These are phyloP conservation scores for Galendromus occidentalis DNA, from an alignment of 1,140 invertebrate genomes.

Conservation along the genomic window DNA sequence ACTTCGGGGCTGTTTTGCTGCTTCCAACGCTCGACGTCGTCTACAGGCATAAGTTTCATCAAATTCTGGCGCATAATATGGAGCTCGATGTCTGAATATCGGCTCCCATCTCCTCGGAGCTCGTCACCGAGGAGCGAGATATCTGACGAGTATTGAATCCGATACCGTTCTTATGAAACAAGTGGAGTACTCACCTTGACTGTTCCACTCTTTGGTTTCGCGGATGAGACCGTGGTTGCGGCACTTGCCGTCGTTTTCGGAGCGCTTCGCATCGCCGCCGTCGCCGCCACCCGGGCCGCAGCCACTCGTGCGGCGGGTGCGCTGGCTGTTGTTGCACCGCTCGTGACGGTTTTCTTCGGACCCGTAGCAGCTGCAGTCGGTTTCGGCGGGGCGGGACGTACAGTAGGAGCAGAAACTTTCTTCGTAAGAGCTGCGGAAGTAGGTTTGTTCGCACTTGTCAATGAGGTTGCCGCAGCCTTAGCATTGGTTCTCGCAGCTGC, in stretches of 20 bases:
- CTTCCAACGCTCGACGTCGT: neutral
- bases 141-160: too few relatives aligned
- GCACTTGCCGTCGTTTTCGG: neutral
- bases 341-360: neutral
- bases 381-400: neutral
- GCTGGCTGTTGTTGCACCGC: neutral
- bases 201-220: neutral
- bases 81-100: too few relatives aligned
- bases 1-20: neutral
- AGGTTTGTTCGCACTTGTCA: neutral
- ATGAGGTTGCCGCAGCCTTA: neutral
- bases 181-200: too few relatives aligned
- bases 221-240: neutral
- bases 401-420: too few relatives aligned
- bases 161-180: too few relatives aligned
- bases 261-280: neutral
- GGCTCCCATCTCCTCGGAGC: too few relatives aligned
- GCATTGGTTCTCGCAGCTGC: neutral
- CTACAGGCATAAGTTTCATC: too few relatives aligned
- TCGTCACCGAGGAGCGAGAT: too few relatives aligned
- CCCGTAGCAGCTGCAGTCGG: neutral
- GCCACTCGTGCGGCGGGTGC: neutral
- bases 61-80: too few relatives aligned
- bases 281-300: neutral
- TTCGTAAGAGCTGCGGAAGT: neutral